Percentiles rank a stretch among this genome's conserved stretches.
Conservation (phyloP, 2,888 invertebrate genomes). For the Pycnomerus fuliginosus region DNA sequence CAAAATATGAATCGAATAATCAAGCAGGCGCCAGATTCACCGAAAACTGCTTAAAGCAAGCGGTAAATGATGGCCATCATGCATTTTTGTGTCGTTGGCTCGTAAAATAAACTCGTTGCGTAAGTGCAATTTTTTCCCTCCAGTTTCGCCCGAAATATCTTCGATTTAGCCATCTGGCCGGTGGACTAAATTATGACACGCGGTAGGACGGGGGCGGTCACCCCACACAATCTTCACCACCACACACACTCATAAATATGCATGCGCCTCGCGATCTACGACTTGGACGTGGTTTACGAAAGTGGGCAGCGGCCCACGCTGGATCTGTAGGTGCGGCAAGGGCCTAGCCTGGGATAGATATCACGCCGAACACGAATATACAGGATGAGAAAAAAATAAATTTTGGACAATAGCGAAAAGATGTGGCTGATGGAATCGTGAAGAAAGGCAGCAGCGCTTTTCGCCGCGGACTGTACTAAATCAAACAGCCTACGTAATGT, state of each 20-base stretch:
- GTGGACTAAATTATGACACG: no score
- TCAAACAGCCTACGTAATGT: constrained; percentile 27
- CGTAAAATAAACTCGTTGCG: not conserved
- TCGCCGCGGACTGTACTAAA: constrained; percentile 22
- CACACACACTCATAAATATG: constrained; percentile 48
- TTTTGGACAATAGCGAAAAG: not conserved
- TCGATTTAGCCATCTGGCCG: no score
- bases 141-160: no score
- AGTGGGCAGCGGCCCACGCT: constrained; percentile 44
- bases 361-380: no score
- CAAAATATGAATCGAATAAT: no score
- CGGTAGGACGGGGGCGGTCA: constrained; percentile 18
- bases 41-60: no score
- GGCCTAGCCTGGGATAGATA: constrained; percentile 22
- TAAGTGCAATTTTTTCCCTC: no score
- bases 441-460: constrained; percentile 15
- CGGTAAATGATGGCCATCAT: no score
- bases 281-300: constrained; percentile 43
- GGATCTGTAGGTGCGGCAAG: constrained; percentile 43
- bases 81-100: no score
- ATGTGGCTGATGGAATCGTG: no score
- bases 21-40: no score
- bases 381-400: not conserved
- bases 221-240: constrained; percentile 19
- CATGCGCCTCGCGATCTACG: constrained; percentile 29